Evolutionary conservation across 1,140 invertebrate genomes (phyloP), one percentile per base, ranked within the genome.

Genomic region (Andrena cerasifolii): DNA sequence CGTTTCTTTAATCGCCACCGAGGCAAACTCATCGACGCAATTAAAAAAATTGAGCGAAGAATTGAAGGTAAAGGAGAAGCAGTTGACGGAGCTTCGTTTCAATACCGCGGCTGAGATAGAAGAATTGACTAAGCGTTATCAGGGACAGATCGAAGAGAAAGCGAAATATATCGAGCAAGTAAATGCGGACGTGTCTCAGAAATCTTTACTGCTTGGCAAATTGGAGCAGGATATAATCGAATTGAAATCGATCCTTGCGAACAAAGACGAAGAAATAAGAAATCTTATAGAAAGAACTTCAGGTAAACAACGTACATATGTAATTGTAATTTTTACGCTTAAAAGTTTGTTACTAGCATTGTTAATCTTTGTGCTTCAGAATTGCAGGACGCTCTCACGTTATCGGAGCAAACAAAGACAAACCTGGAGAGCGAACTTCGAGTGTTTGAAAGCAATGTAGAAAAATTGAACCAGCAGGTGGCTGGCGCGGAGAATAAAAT

Each of bases 181-280:
- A 63, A 88, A 80, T 18, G 70, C 77, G 18, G 87, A 90, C 28
- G 68, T 87, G 21, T 53, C 83, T 3, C 72, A 85, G 53, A 92
- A 91, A 81, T 79, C 85, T 40, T 6, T 78, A 4, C 70, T 86
- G 53, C 80, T 92, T 16, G 82, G 73, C 75, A 83, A 84, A 66
- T 31, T 91, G 6, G 89, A 92, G 71, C 88, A 88, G 33, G 90
- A 92, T 79, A 82, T 92, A 18, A 43, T 33, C 0, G 87, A 90
- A 70, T 68, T 92, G 21, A 92, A 89, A 77, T 85, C 75, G 40
- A 86, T 89, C 49, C 75, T 92, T 21, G 78, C 84, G 21, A 88
- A 80, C 47, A 93, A 93, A 82, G 90, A 90, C 40, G 87, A 90
- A 45, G 89, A 89, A 88, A 93, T 89, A 85, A 94, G 91, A 87